A percentile compares a stretch with the other conserved stretches of the same genome.
phyloP scores from a whole-genome alignment of 2,113 vertebrate genomes.

The Gorsachius goisagi region DNA sequence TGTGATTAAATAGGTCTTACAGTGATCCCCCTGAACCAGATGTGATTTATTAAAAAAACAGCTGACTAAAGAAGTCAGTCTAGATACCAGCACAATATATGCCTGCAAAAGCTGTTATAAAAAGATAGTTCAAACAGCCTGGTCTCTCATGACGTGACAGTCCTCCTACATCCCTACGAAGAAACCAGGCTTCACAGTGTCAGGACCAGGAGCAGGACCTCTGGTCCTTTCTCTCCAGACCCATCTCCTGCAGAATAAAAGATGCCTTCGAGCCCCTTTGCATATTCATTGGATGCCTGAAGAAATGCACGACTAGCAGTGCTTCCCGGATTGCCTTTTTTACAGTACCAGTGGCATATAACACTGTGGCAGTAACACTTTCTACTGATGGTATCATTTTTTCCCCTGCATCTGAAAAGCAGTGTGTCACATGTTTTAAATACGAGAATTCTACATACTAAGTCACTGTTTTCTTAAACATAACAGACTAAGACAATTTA shows the following conservation, averaged over 20 bases:
- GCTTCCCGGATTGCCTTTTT: background rate
- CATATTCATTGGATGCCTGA: background rate
- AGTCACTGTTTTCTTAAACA: background rate
- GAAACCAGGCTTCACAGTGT: background rate
- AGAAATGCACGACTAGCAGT: background rate
- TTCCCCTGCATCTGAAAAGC: background rate
- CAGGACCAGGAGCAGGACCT: background rate
- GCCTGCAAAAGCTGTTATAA: background rate
- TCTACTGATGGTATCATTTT: accelerated
- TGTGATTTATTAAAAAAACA: background rate
- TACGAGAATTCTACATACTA: background rate
- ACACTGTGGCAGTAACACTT: background rate
- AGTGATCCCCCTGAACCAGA: background rate
- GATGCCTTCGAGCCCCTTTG: background rate
- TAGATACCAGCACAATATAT: background rate
- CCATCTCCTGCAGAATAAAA: background rate
- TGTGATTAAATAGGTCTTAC: background rate
- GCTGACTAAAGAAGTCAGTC: background rate
- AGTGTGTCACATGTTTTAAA: accelerated
- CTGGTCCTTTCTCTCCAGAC: background rate
- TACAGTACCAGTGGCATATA: accelerated
- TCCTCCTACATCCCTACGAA: background rate
- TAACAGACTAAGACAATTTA: background rate
- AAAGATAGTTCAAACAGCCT: background rate
- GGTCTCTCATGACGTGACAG: background rate